These are phyloP conservation scores for Agrochola litura DNA, from an alignment of 2,888 invertebrate species.

Conservation along the genomic window DNA sequence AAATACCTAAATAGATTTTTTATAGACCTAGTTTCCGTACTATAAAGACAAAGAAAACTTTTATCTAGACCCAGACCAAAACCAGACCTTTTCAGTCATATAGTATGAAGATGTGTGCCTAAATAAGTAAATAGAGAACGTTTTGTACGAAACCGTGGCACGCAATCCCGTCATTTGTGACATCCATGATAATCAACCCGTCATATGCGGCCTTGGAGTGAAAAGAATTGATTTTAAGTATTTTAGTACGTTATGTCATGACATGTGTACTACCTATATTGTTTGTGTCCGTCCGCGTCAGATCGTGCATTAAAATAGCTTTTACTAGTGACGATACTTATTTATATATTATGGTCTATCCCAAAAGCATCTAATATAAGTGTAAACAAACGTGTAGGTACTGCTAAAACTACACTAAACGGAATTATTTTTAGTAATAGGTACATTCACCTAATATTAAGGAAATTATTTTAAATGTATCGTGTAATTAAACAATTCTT, in stretches of 20 bases:
- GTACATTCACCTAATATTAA: not conserved
- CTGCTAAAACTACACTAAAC: not conserved
- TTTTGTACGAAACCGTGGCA: slow-evolving; percentile 37
- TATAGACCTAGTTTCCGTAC: not conserved
- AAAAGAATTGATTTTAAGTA: slow-evolving; percentile 57
- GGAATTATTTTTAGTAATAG: not conserved
- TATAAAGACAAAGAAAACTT: not conserved
- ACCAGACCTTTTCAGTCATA: not conserved
- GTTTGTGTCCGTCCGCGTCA: not conserved
- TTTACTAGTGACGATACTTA: not conserved
- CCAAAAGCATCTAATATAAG: not conserved
- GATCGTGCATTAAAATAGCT: slow-evolving; percentile 3
- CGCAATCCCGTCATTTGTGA: slow-evolving; percentile 67
- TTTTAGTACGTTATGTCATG: slow-evolving; percentile 44
- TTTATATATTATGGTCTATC: not conserved
- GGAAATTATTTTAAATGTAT: no score
- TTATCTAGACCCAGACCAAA: not conserved
- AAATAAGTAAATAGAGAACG: slow-evolving; percentile 24
- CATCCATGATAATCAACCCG: slow-evolving; percentile 55
- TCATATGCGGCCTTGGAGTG: slow-evolving; percentile 49
- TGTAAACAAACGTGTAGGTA: no score
- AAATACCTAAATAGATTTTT: not conserved
- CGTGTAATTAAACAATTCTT: no score
- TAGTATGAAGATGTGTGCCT: slow-evolving; percentile 15
- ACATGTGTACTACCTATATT: slow-evolving; percentile 6